phyloP scores from a whole-genome alignment of 1,140 invertebrate genomes.

The Belonocnema kinseyi region DNA sequence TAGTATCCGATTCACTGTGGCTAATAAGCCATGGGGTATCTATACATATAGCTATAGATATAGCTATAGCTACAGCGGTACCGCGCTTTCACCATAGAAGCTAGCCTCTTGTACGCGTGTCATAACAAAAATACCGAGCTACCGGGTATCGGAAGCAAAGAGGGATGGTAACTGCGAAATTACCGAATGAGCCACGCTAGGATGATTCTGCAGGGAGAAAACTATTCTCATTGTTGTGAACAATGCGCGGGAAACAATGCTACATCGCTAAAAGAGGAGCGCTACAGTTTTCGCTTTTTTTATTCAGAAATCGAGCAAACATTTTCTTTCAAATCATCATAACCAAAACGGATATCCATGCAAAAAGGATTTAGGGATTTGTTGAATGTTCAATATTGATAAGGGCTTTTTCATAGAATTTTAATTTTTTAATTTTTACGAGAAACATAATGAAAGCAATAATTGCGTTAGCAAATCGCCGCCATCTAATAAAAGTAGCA shows the following conservation, averaged over 20 bases:
- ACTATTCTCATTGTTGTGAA: constrained; percentile 62
- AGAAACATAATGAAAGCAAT: constrained; percentile 7
- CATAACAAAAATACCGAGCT: constrained; percentile 69
- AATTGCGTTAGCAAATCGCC: too few relatives aligned
- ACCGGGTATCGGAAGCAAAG: constrained; percentile 33
- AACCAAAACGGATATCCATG: too few relatives aligned
- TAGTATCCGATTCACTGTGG: constrained; percentile 67
- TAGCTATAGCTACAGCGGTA: neutral
- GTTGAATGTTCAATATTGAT: too few relatives aligned
- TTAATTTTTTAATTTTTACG: constrained; percentile 22
- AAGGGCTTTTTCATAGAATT: neutral
- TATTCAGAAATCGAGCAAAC: constrained; percentile 4
- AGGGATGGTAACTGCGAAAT: constrained; percentile 65
- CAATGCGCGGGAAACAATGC: constrained; percentile 65
- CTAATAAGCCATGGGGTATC: constrained; percentile 69
- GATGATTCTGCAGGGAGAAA: constrained; percentile 58
- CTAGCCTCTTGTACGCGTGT: constrained; percentile 69
- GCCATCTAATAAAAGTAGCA: too few relatives aligned
- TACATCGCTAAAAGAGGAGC: constrained; percentile 64
- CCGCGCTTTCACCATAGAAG: constrained; percentile 53
- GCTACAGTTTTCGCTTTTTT: constrained; percentile 41
- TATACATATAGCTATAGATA: constrained; percentile 32
- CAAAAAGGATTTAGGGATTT: too few relatives aligned
- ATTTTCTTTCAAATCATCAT: constrained; percentile 1
- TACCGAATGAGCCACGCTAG: constrained; percentile 72